Base-by-base conservation (phyloP, 1,140 invertebrate species). In the Drosophila parabipectinata region DNA sequence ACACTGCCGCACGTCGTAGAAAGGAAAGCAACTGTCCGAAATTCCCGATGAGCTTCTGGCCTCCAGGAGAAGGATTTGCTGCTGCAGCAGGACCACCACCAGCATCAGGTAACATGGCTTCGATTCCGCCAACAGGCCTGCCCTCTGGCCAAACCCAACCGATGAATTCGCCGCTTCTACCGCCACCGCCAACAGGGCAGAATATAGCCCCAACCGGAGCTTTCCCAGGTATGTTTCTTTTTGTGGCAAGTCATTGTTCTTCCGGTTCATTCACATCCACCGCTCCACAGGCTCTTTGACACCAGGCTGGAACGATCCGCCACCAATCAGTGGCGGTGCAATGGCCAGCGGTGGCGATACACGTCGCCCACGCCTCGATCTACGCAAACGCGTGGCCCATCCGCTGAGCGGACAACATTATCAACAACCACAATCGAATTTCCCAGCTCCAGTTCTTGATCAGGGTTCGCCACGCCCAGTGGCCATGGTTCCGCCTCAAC, bases 231-330 rank as follows among this genome's bases (percentile, higher is more conserved):
- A 50, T 55, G 56, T 15, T 18, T 44, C 8, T 18, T 9, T 18
- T 18, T 10, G 7, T 9, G 8, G 0, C 50, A 2, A 28, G 3
- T 2, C 12, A 39, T 15, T 48, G 4, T 2, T 12, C 12, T 12
- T 4, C 15, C 6, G 12, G 1, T 12, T 12, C 6, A 10, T 8
- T 12, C 24, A 3, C n/a, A 21, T 6, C 26, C 24, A 4, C 10
- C 24, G 3, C 12, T 3, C 0, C 12, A 24, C 39, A 89, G 89
- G 89, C 10, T 87, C 89, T 10, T 72, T 85, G 1, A 91, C 89
- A 6, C 90, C 90, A 14, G 90, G 90, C 15, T 91, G 90, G 90
- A 91, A 91, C 55, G 90, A 91, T 73, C 90, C 90, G 45, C 90
- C 90, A 3, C 81, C 80, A 47, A 10, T 91, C 1, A 24, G 58